A percentile compares a stretch with the other conserved stretches of the same genome.
These are phyloP conservation scores for Rhogogaster chlorosoma DNA, from an alignment of 2,888 invertebrate species.

Conservation along the genomic window DNA sequence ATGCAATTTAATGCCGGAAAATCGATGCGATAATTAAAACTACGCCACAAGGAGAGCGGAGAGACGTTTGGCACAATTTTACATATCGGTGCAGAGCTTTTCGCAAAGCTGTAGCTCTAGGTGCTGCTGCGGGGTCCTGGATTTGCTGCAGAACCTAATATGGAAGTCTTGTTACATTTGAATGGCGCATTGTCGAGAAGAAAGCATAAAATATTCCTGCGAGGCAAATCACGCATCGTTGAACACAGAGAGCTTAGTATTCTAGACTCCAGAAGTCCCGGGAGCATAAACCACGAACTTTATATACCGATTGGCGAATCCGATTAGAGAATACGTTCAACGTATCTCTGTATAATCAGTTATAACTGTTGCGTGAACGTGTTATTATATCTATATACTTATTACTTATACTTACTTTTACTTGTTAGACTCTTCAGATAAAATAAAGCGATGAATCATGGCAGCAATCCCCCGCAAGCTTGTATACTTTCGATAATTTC, in stretches of 20 bases:
- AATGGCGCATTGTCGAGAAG: conserved; percentile 42
- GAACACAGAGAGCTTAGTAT: conserved; percentile 23
- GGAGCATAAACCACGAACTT: conserved; percentile 50
- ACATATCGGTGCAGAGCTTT: background rate
- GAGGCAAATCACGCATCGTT: conserved; percentile 46
- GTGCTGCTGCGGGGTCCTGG: background rate
- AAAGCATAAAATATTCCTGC: conserved; percentile 31
- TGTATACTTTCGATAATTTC: conserved; percentile 31
- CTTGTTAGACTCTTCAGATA: background rate
- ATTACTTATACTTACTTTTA: background rate
- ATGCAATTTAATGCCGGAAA: background rate
- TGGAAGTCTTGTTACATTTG: conserved; percentile 40
- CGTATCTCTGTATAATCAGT: conserved; percentile 7
- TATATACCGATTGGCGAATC: conserved; percentile 61
- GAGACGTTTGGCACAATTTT: background rate
- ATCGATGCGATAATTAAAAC: too few species aligned
- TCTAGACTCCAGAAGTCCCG: conserved; percentile 8
- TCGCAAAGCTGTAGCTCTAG: background rate
- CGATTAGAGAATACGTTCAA: conserved; percentile 63
- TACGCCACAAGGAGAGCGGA: background rate
- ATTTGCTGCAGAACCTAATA: conserved; percentile 8
- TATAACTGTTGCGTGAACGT: background rate
- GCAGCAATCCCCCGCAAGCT: background rate
- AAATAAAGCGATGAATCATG: background rate
- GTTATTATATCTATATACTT: conserved; percentile 15